These are phyloP conservation scores for Arothron firmamentum DNA, from an alignment of 2,113 vertebrate genomes.

Conservation along the genomic window DNA sequence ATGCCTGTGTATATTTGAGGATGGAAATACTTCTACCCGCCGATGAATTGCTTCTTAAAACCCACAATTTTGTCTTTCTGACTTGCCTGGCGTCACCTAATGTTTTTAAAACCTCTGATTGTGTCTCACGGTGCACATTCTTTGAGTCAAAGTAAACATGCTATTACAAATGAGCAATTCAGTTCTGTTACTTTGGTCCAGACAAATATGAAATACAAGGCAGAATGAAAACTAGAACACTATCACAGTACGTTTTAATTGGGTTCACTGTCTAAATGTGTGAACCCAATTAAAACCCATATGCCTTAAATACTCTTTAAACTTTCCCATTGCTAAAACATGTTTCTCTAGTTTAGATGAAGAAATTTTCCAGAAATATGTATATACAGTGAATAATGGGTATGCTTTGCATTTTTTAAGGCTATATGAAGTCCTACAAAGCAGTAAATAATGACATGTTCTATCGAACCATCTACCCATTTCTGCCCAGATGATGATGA, in stretches of 20 bases:
- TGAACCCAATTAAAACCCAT: too few species aligned
- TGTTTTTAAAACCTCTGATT: conserved; percentile 22
- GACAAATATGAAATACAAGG: conserved; percentile 1
- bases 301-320: too few species aligned
- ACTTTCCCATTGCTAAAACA: too few species aligned
- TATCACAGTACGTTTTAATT: too few species aligned
- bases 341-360: too few species aligned
- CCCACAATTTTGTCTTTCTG: conserved; percentile 13
- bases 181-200: conserved; percentile 22
- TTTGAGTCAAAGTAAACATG: conserved; percentile 12
- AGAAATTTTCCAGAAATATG: too few species aligned
- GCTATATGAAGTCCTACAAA: too few species aligned
- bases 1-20: conserved; percentile 20
- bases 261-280: too few species aligned
- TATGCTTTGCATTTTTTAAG: too few species aligned
- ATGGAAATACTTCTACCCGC: conserved; percentile 11
- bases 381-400: too few species aligned
- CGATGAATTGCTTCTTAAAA: conserved; percentile 19
- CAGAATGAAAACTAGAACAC: too few species aligned
- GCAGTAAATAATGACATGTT: not conserved
- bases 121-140: conserved; percentile 10
- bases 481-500: conserved; percentile 70
- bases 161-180: conserved; percentile 25
- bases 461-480: not conserved
- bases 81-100: conserved; percentile 11